phyloP scores from a whole-genome alignment of 2,797 vertebrate species.

The Meriones psammophilus region DNA sequence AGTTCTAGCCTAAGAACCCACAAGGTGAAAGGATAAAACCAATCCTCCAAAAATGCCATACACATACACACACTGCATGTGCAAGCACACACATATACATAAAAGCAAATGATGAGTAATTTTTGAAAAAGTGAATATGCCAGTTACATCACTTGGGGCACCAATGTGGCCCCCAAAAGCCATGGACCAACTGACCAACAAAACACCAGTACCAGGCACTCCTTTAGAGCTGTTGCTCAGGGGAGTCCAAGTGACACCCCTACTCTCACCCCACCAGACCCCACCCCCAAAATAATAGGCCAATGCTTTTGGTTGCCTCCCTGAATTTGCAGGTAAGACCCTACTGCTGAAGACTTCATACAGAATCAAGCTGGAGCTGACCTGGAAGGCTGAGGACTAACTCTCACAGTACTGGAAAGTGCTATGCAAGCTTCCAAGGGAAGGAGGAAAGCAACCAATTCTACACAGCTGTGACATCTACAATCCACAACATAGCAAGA shows the following conservation, averaged over 20 bases:
- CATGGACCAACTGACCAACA: background rate
- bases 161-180: background rate
- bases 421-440: background rate
- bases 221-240: background rate
- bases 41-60: background rate
- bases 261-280: too few species aligned
- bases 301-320: background rate
- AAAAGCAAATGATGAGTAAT: background rate
- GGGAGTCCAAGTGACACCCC: background rate
- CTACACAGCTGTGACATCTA: background rate
- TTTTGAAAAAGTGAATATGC: background rate
- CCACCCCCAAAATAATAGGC: background rate
- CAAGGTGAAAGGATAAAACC: background rate
- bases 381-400: background rate
- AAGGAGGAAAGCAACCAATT: background rate
- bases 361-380: background rate
- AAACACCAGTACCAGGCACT: background rate
- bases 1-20: background rate
- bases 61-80: background rate
- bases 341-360: background rate
- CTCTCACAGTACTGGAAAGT: background rate
- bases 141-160: background rate
- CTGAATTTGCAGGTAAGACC: background rate
- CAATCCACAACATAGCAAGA: background rate
- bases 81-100: background rate